Evolutionary conservation across 2,888 invertebrate species (phyloP), one percentile per base, ranked within the genome.

Genomic region (Eilema caniola): DNA sequence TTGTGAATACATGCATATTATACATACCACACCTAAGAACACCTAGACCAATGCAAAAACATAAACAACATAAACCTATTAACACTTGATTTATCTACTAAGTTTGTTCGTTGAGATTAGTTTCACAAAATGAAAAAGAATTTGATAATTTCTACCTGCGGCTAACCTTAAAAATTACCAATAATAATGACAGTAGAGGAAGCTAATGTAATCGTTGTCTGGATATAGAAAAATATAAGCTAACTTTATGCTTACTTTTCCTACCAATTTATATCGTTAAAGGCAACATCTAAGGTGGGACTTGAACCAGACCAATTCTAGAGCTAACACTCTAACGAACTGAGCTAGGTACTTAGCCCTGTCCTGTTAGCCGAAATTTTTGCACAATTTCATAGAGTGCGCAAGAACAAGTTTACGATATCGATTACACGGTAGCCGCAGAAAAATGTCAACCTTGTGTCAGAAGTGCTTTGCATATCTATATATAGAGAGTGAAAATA

Each of bases 401-500:
- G 53, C 10, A n/a, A n/a, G 10, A 53, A n/a, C n/a, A 53, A 53
- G 61, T 33, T 86, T 83, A 85, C 82, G 81, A 86, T 83, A 84
- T 82, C 74, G 76, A 78, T 86, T 82, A 83, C 83, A 79, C 83
- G 81, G 79, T 77, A 80, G 83, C 81, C 79, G 79, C 79, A 78
- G 85, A 87, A 88, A 90, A 90, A 88, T 91, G 91, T 90, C 92
- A 92, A 88, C 87, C 89, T 90, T 88, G 89, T 84, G 84, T 88
- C 85, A 83, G 77, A 83, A 86, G 83, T 87, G 86, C 85, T 85
- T 79, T 76, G 76, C 85, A 86, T 92, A 92, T n/a, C n/a, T n/a
- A n/a, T 89, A 90, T 92, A 90, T 89, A 87, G 89, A 86, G 82
- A 88, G 86, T 87, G 86, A 88, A 93, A 93, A 93, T 93, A 92